Evolutionary conservation across 2,113 vertebrate species (phyloP), one percentile per base, ranked within the genome.

Genomic region (Andinoacara biseriatus): DNA sequence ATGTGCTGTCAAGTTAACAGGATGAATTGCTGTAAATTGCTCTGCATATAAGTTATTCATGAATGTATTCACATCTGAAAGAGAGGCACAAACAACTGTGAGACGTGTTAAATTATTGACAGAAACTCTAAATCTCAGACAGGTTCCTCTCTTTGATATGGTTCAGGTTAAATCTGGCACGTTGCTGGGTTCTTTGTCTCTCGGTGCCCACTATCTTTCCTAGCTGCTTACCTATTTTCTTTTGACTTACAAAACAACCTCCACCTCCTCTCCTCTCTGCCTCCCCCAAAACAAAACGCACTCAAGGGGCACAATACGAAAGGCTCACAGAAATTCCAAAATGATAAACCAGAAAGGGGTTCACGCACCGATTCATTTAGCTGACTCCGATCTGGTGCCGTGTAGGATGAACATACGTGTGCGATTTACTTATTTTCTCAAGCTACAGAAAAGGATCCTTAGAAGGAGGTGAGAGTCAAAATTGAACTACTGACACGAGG

Each of bases 81-180:
- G 8, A 77, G 33, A 82, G 33, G 65, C 84, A 67, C 62, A 91
- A 86, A 90, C 82, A 85, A 78, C n/a, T 22, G 22, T 2, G 38
- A 91, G 59, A 86, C 74, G 33, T 58, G 24, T 79, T 93, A n/a
- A 88, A 93, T 91, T 86, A 92, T 92, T 89, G 72, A 91, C 54
- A 10, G 56, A 35, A 62, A 20, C 40, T 77, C 60, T 61, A 72
- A 60, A 80, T 84, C 63, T 86, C 84, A 43, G 46, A 81, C 65
- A 84, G 57, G 35, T 80, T 82, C 65, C 49, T 63, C 33, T 77
- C 58, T 83, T 81, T 85, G 58, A 92, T 86, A 76, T 40, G 13
- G 11, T 60, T 87, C 78, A 74, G 49, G 76, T 88, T 85, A 61
- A 88, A 87, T 81, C 82, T 82, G 83, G 40, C 20, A 49, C 78